phyloP scores from a whole-genome alignment of 2,888 invertebrate genomes.

The Pseudococcus jackbeardsleyi region DNA sequence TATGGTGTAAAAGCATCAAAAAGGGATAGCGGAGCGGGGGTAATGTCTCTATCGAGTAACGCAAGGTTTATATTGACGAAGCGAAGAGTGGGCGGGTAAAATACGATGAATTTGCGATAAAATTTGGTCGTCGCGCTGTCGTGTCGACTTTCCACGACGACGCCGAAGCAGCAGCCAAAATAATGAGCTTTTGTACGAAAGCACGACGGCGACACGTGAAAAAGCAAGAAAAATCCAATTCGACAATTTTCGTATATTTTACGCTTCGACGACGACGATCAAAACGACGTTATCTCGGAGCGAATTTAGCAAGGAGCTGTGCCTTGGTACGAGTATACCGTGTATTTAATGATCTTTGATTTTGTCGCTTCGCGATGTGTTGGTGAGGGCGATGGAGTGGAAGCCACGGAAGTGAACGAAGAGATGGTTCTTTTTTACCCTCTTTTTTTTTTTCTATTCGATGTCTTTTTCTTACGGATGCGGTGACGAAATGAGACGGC shows the following conservation, averaged over 20 bases:
- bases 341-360: conserved; percentile 40
- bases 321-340: background rate
- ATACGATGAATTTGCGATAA: conserved; percentile 39
- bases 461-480: background rate
- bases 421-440: background rate
- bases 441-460: background rate
- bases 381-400: background rate
- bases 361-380: background rate
- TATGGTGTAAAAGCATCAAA: too few species aligned
- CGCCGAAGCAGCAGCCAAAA: background rate
- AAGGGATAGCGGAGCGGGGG: background rate
- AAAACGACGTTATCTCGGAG: conserved; percentile 35
- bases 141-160: background rate
- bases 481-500: too few species aligned
- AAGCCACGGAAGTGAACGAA: background rate
- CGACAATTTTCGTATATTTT: conserved; percentile 41
- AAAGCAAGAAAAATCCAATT: conserved; percentile 6
- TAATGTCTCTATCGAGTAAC: background rate
- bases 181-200: background rate
- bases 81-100: background rate
- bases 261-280: conserved; percentile 42
- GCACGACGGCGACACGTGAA: background rate
- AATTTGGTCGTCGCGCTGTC: background rate
- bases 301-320: background rate
- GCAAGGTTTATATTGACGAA: background rate